Evolutionary conservation across 2,888 invertebrate species (phyloP), one percentile per base, ranked within the genome.

Genomic region (Stegophylla sp.): DNA sequence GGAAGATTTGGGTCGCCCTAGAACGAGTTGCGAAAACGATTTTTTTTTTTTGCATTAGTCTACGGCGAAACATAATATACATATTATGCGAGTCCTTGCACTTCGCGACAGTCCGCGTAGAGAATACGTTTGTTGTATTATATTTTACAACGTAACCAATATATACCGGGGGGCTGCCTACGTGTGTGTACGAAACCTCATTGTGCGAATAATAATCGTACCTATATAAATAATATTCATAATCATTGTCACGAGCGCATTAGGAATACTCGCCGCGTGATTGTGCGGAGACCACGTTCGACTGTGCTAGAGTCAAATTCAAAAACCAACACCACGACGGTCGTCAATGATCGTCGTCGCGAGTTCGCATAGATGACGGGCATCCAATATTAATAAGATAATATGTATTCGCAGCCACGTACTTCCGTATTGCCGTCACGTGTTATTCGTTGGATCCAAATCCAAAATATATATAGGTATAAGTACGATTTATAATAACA

Each of bases 1-100:
- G 34, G 64, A 64, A 64, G 75, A 75, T 75, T 75, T 75, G 63
- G 75, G 75, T 75, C 75, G 75, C 64, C 12, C 75, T 34, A 64
- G 34, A 74, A 51, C 75, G 34, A 28, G 64, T 75, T 63, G 23
- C 75, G 64, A 75, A 74, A 75, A 64, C 59, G 12, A 28, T 71
- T 34, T 28, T 51, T 67, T 67, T 45, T 48, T 48, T 17, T 17
- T 26, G 15, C 26, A n/a, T 61, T 34, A 23, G 7, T 5, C 1
- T 61, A 28, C 13, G 1, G 28, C 28, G 28, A 23, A 20, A 45
- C 43, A 43, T 64, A 43, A 41, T 41, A 61, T 28, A 28, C 61
- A 15, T 17, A 17, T n/a, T n/a, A n/a, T n/a, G n/a, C 28, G 28
- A 28, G 28, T 17, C 56, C 28, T 15, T 41, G 23, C 41, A 17